These are phyloP conservation scores for Atopsyche davidsoni DNA, from an alignment of 1,140 invertebrate genomes.

Conservation along the genomic window DNA sequence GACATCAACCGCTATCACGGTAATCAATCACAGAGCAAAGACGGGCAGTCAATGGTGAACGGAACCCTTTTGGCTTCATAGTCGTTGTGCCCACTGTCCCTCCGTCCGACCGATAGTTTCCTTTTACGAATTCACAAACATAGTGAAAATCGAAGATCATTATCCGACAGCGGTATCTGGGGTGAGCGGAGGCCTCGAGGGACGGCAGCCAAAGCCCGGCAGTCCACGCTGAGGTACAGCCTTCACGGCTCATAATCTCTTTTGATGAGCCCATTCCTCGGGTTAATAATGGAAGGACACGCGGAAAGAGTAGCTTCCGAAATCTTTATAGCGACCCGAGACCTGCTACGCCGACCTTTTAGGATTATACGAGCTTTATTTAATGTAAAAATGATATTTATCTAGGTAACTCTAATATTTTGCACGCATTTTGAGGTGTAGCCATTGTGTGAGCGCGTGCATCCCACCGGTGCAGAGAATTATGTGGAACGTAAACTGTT, in stretches of 20 bases:
- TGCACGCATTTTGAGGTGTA: no score
- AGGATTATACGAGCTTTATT: conserved; percentile 4
- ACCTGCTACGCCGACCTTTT: conserved; percentile 5
- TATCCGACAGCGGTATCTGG: conserved; percentile 16
- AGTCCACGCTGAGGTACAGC: neutral
- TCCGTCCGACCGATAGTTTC: no score
- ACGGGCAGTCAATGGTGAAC: no score
- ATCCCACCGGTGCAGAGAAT: no score
- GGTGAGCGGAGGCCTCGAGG: conserved; percentile 1
- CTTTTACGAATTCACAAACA: conserved; percentile 12
- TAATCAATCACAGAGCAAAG: no score
- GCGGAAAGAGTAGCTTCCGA: conserved; percentile 18
- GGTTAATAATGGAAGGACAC: conserved; percentile 29
- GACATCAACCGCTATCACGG: no score
- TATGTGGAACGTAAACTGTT: no score
- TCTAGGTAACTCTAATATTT: conserved; percentile 12
- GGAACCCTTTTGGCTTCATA: no score
- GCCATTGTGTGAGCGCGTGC: no score
- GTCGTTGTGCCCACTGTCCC: no score
- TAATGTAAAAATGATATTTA: conserved; percentile 9
- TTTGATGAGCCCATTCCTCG: conserved; percentile 29
- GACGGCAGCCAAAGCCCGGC: conserved; percentile 3
- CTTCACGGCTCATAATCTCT: conserved; percentile 31
- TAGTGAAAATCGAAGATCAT: conserved; percentile 16
- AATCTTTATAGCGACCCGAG: conserved; percentile 17